A percentile compares a stretch with the other conserved stretches of the same genome.
These are phyloP conservation scores for Phoebastria nigripes DNA, from an alignment of 2,797 vertebrate genomes.

Conservation along the genomic window DNA sequence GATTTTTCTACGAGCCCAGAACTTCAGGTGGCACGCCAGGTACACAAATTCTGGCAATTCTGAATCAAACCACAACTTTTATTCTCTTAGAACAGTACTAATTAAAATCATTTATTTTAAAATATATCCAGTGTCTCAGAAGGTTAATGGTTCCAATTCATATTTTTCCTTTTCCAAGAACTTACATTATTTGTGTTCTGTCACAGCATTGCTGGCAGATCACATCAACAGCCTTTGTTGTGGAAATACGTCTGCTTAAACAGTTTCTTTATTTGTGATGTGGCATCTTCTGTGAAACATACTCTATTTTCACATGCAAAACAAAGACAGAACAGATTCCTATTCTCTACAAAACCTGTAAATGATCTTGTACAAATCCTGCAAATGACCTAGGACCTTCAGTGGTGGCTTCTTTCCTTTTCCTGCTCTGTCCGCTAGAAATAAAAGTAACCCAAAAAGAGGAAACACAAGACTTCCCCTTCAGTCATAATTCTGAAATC, in stretches of 20 bases:
- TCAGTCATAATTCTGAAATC: neutral
- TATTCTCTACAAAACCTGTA: neutral
- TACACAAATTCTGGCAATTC: neutral
- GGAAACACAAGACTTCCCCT: neutral
- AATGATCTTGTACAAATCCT: neutral
- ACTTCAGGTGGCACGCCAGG: neutral
- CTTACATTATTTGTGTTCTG: neutral
- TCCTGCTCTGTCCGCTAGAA: neutral
- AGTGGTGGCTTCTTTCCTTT: neutral
- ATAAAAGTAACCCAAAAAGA: neutral
- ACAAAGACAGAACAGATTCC: neutral
- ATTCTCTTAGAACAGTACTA: neutral
- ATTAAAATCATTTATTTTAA: constrained; percentile 4
- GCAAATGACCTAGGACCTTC: neutral
- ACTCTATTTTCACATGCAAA: constrained; percentile 4
- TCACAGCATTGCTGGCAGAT: neutral
- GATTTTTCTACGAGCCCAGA: neutral
- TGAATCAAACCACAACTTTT: neutral
- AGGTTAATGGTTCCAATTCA: neutral
- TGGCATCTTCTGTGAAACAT: neutral
- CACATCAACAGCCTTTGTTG: constrained; percentile 14
- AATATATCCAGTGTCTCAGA: constrained; percentile 11
- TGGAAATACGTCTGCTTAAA: constrained; percentile 13
- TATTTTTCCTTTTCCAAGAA: neutral
- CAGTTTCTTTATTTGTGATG: constrained; percentile 23